These are phyloP conservation scores for Caenorhabditis sp. DNA, from an alignment of 2,888 invertebrate genomes.

Conservation along the genomic window DNA sequence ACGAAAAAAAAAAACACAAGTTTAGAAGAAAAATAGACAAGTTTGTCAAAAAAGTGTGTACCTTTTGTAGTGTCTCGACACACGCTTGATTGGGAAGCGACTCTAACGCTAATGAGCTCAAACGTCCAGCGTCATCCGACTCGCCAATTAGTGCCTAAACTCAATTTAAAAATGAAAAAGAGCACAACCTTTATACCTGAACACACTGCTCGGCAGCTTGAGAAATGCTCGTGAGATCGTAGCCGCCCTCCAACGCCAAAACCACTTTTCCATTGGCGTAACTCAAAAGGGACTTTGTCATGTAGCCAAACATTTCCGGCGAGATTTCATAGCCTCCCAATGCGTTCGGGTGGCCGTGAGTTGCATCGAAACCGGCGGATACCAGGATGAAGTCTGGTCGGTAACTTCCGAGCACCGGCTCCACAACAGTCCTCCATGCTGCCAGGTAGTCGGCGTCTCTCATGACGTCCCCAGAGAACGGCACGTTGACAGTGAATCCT, in stretches of 20 bases:
- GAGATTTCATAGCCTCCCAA: slow-evolving; percentile 94
- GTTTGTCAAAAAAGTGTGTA: no score
- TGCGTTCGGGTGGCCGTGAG: slow-evolving; percentile 92
- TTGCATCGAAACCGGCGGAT: slow-evolving; percentile 98
- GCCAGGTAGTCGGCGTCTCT: slow-evolving; percentile 95
- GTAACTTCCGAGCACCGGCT: slow-evolving; percentile 90
- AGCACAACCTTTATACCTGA: slow-evolving; percentile 82
- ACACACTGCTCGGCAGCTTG: slow-evolving; percentile 97
- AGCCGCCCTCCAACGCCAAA: slow-evolving; percentile 82
- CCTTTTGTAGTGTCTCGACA: slow-evolving; percentile 78
- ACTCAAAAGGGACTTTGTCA: slow-evolving; percentile 92
- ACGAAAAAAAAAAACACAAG: no score
- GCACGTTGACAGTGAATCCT: slow-evolving; percentile 95
- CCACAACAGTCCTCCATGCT: slow-evolving; percentile 89
- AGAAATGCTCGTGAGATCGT: slow-evolving; percentile 95
- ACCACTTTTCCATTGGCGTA: slow-evolving; percentile 83
- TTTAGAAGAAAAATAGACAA: no score
- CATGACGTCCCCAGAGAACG: slow-evolving; percentile 93
- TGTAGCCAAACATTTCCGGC: slow-evolving; percentile 88
- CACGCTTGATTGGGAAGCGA: slow-evolving; percentile 65
- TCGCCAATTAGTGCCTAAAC: slow-evolving; percentile 84
- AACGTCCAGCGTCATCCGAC: slow-evolving; percentile 64
- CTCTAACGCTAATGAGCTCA: slow-evolving; percentile 68
- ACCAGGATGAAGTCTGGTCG: slow-evolving; percentile 84
- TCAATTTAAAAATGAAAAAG: slow-evolving; percentile 81